Evolutionary conservation across 2,797 vertebrate genomes (phyloP), one percentile per base, ranked within the genome.

Genomic region (Rhinoraja longicauda): DNA sequence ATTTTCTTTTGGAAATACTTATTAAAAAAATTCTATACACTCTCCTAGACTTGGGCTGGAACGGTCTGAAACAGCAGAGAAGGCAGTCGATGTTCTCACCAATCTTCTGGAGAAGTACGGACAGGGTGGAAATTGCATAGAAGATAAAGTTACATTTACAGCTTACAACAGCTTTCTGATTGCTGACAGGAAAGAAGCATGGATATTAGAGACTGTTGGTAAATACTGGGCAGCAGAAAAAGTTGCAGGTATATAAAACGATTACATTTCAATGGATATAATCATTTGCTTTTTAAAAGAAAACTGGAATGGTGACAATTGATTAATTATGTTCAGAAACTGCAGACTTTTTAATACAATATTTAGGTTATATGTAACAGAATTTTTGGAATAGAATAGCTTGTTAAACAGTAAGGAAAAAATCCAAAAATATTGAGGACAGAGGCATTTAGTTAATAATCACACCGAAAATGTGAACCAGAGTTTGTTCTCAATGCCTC

Each of bases 161-260:
- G 99, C 99, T 95, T 96, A 99, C 95, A 99, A 99, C 96, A 99
- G 98, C 94, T 99, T 99, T 96, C 97, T 99, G 88, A 97, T 99
- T 95, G 97, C 97, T 0, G 99, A 99, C 96, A 96, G 97, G 94
- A 97, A 94, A 45, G 98, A 98, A 95, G 98, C 98, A 0, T 99
- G 99, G 99, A 96, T 99, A 94, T 96, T 99, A 95, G 99, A 99
- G 95, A 99, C 98, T 0, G 96, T 97, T 64, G 98, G 98, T 93
- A 98, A 97, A 95, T 95, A 97, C 94, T 99, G 99, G 99, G 99
- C 98, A 92, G 98, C 99, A 93, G 99, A 99, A 95, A 98, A 96
- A 96, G 95, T 99, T 93, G 95, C 97, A 97, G 97, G 99, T 99
- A 97, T 95, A 93, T 93, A 93, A 53, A 78, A 45, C 75, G 36